Base-by-base conservation (phyloP, 1,140 invertebrate genomes). In the Meteorus sp. region DNA sequence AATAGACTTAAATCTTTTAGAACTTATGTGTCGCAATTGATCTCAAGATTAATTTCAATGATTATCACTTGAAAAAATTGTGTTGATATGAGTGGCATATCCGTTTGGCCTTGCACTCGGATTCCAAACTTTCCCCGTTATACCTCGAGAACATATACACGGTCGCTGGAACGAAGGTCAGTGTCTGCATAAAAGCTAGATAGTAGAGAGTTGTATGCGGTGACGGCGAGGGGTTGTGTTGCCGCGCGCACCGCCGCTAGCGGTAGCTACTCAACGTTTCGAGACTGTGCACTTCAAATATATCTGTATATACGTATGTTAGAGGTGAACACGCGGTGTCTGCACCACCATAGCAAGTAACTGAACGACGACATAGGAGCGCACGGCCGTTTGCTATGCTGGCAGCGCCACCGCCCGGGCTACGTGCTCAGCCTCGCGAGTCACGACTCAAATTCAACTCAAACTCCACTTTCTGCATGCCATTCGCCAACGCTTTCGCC, bases 161-260 rank as follows among this genome's bases (percentile, higher is more conserved):
- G 63, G 64, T 61, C 54, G 39, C 8, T 23, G 68, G 68, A 62
- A 73, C 74, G 76, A 79, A 79, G 77, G 77, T 79, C 77, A 80
- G 78, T 80, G 76, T 76, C 78, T 80, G 76, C 78, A 79, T 80
- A 79, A 80, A 79, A 79, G 66, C 69, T 47, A 69, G 73, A 63
- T 70, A 39, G 33, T 72, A 70, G 71, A 74, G 67, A 69, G 64
- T 63, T 67, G 66, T 68, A 61, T 56, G 62, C 8, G 13, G 29
- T 39, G 25, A 25, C 9, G 25, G 20, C 17, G 41, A 58, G 39
- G 59, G 63, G 61, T 39, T 50, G 63, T 61, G 63, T 56, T 44
- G 47, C 53, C 37, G 15, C 27, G 13, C 13, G 5, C 8, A 50
- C 35, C 8, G 35, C 35, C n/a, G n/a, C n/a, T n/a, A n/a, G n/a